Conservation (phyloP, 2,797 vertebrate species). For the Sphenodon punctatus region DNA sequence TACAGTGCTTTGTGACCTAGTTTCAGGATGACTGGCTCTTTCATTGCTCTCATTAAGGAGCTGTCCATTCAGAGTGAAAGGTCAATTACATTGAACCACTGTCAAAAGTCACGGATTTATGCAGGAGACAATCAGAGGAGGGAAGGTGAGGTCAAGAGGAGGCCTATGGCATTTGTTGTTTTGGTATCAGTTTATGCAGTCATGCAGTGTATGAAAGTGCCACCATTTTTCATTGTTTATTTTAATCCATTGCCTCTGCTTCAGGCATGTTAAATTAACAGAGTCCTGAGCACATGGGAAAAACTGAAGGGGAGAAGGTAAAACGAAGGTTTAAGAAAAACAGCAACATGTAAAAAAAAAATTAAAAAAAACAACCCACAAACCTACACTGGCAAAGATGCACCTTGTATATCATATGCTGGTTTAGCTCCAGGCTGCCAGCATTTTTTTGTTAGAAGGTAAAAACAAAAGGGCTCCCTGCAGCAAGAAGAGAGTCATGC, state of each 20-base stretch:
- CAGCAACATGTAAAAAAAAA: slow-evolving; percentile 15
- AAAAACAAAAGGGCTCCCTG: not conserved
- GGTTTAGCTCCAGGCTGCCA: not conserved
- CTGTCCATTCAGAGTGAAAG: not conserved
- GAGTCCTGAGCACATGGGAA: not conserved
- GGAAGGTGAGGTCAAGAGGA: slow-evolving; percentile 1
- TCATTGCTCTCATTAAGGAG: slow-evolving; percentile 4
- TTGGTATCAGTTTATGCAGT: not conserved
- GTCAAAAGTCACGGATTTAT: slow-evolving; percentile 17
- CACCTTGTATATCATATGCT: not conserved
- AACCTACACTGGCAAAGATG: not conserved
- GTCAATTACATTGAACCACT: not conserved
- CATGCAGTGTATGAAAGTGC: not conserved
- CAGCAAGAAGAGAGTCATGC: not conserved
- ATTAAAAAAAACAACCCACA: not conserved
- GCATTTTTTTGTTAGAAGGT: not conserved
- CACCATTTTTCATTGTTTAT: slow-evolving; percentile 25
- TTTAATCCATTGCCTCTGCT: slow-evolving; percentile 26
- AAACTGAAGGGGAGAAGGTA: not conserved
- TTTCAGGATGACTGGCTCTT: slow-evolving; percentile 27
- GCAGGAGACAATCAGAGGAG: not conserved
- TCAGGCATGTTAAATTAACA: not conserved
- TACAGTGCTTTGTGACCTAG: slow-evolving; percentile 30
- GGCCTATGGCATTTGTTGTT: not conserved
- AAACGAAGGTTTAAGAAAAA: slow-evolving; percentile 7